Evolutionary conservation across 2,113 vertebrate genomes (phyloP), one percentile per base, ranked within the genome.

Genomic region (Pollimyrus isidori): DNA sequence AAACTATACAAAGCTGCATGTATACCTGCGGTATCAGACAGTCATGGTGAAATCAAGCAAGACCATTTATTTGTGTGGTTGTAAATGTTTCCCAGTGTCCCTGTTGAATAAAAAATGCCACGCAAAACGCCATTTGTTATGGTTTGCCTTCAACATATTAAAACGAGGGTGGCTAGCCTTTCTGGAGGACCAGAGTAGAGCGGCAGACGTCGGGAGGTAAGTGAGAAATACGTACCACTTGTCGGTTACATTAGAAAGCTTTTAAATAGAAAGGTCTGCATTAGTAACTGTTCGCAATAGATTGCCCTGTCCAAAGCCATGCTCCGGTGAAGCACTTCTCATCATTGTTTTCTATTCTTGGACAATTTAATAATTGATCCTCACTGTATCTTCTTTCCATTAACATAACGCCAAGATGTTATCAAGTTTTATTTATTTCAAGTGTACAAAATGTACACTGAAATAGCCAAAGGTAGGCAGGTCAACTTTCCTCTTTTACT

Each of bases 401-500:
- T 86, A 88, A 23, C 53, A 82, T 50, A 56, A 17, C 26, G 80
- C 58, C 23, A 56, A 45, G 80, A 69, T 88, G 56, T 88, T 48
- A 42, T 50, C 52, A 88, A 88, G 52, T 88, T 88, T 45, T 49
- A 88, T 88, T 88, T 52, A 88, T 82, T 83, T 87, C 10, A 56
- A 48, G 69, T 7, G 87, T 58, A 82, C 49, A 52, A 35, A 35
- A 17, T 85, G 90, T 65, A 69, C 76, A 52, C 87, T 85, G 86
- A 30, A 82, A 80, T 49, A 84, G 50, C 88, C 88, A 92, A 93
- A 94, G 92, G 90, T 92, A 90, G 90, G 86, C 92, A 88, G 94
- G 94, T 95, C 94, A 94, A 95, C 93, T 95, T 95, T 93, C 93
- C 92, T 85, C 13, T 26, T 89, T 88, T 69, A 45, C 65, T n/a